Conservation (phyloP, 2,797 vertebrate species). For the Schizothorax lantsangensis region DNA sequence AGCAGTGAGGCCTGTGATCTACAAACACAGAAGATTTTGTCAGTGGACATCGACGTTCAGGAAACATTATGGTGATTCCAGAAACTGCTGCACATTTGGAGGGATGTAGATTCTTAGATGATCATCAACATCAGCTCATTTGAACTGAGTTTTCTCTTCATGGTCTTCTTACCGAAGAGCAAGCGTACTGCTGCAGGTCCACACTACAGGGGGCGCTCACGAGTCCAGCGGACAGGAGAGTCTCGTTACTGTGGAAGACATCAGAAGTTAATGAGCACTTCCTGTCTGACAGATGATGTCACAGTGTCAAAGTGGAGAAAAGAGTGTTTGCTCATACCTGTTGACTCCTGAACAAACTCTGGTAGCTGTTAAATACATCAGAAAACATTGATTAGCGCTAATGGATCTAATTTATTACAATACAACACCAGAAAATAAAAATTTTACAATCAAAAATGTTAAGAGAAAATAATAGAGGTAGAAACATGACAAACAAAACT, state of each 20-base stretch:
- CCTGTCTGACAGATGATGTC: not conserved
- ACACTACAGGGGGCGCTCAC: constrained; percentile 62
- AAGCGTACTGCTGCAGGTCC: constrained; percentile 70
- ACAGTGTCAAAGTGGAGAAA: not conserved
- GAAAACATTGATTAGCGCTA: not conserved
- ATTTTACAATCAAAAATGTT: not conserved
- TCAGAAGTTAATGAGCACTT: not conserved
- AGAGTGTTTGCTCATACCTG: not conserved
- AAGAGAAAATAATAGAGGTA: not conserved
- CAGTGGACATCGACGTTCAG: not conserved
- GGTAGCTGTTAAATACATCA: constrained; percentile 6
- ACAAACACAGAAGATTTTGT: not conserved
- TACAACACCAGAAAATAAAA: not conserved
- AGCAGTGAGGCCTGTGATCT: constrained; percentile 63
- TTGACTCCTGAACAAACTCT: constrained; percentile 1
- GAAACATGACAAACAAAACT: not conserved
- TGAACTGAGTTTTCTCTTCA: not conserved
- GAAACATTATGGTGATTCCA: not conserved
- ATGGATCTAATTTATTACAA: not conserved
- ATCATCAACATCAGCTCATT: not conserved
- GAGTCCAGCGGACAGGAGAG: constrained; percentile 16
- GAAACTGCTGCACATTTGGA: not conserved
- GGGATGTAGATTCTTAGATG: not conserved
- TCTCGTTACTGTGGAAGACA: constrained; percentile 61
- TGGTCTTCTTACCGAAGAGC: constrained; percentile 67